These are phyloP conservation scores for Brassicogethes aeneus DNA, from an alignment of 2,888 invertebrate genomes.

Conservation along the genomic window DNA sequence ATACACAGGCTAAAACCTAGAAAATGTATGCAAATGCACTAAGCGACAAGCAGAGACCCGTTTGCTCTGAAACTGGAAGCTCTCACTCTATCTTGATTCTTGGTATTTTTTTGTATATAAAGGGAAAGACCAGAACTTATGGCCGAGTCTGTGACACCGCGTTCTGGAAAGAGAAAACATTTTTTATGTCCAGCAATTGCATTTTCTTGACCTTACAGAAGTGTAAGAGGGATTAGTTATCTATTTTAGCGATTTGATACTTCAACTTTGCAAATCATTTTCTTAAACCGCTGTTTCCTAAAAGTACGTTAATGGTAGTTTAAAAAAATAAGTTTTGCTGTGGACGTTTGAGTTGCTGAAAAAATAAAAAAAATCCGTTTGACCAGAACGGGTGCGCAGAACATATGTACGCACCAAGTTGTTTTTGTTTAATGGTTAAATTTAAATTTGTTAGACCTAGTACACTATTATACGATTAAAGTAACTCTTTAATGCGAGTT, in stretches of 20 bases:
- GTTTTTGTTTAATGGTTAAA: slow-evolving; percentile 15
- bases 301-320: too few species aligned
- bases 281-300: too few species aligned
- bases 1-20: slow-evolving; percentile 38
- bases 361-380: not conserved
- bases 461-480: slow-evolving; percentile 33
- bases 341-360: not conserved
- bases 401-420: slow-evolving; percentile 32
- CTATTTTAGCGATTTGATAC: too few species aligned
- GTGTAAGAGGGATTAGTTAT: too few species aligned
- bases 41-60: slow-evolving; percentile 42
- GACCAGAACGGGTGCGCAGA: slow-evolving; percentile 7
- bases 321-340: too few species aligned
- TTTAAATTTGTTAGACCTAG: slow-evolving; percentile 33
- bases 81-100: slow-evolving; percentile 39
- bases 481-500: slow-evolving; percentile 32
- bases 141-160: not conserved
- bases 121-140: slow-evolving; percentile 34
- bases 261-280: too few species aligned
- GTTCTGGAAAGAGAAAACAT: slow-evolving; percentile 5
- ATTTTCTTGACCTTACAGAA: too few species aligned
- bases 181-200: too few species aligned
- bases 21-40: slow-evolving; percentile 35
- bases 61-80: slow-evolving; percentile 40
- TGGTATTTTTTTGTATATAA: too few species aligned